Percentiles rank a stretch among this genome's conserved stretches.
Conservation (phyloP, 2,113 vertebrate genomes). For the Trematomus loennbergii region DNA sequence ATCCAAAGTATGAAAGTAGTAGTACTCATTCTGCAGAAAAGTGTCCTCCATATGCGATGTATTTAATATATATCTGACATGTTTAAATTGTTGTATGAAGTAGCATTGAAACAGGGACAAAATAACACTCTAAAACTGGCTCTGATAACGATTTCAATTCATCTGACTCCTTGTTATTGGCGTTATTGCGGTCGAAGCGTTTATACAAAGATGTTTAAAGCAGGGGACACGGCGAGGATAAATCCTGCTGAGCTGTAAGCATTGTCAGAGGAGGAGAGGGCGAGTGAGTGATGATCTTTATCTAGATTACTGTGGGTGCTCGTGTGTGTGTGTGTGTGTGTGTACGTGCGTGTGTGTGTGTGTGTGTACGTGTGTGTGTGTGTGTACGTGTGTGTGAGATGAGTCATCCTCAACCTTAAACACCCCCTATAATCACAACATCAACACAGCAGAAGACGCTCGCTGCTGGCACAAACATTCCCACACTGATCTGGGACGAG, state of each 20-base stretch:
- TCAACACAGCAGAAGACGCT: slow-evolving; percentile 69
- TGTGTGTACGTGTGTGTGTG: slow-evolving; percentile 35
- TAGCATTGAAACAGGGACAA: neutral
- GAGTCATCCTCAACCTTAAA: slow-evolving; percentile 76
- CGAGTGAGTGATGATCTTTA: slow-evolving; percentile 72
- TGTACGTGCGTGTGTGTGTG: slow-evolving; percentile 20
- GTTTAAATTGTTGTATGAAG: too few relatives aligned
- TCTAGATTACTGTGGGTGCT: slow-evolving; percentile 67
- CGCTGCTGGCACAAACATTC: slow-evolving; percentile 62
- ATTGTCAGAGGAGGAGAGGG: slow-evolving; percentile 65
- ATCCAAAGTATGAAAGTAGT: too few relatives aligned
- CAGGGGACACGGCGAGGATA: slow-evolving; percentile 41
- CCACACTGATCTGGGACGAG: slow-evolving; percentile 57
- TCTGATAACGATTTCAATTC: slow-evolving; percentile 51
- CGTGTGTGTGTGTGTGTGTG: slow-evolving; percentile 28
- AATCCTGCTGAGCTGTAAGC: slow-evolving; percentile 67
- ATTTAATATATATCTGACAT: too few relatives aligned
- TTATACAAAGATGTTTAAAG: slow-evolving; percentile 65
- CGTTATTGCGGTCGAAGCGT: slow-evolving; percentile 43
- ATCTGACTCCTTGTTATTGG: slow-evolving; percentile 15
- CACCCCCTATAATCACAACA: slow-evolving; percentile 75
- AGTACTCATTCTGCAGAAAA: too few relatives aligned
- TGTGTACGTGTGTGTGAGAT: slow-evolving; percentile 44
- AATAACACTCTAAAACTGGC: slow-evolving; percentile 19
- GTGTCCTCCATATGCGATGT: too few relatives aligned